These are phyloP conservation scores for Macrotis lagotis DNA, from an alignment of 2,113 vertebrate species.

Conservation along the genomic window DNA sequence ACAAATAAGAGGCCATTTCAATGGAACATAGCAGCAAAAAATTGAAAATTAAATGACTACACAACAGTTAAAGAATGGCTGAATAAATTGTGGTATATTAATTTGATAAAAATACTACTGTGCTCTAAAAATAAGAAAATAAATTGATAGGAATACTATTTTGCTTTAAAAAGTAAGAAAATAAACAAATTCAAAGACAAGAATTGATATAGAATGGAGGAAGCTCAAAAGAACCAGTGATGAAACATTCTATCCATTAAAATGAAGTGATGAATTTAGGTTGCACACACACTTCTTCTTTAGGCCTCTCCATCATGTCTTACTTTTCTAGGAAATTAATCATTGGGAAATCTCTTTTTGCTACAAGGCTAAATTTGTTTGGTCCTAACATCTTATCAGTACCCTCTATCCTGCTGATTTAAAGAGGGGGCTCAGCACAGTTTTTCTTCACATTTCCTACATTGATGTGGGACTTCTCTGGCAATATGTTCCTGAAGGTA, in stretches of 20 bases:
- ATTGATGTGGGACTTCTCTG: too few species aligned
- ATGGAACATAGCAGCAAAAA: neutral
- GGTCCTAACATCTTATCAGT: neutral
- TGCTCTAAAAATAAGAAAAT: neutral
- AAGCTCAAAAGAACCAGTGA: neutral
- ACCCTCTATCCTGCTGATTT: neutral
- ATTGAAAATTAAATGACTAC: neutral
- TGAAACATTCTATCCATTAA: neutral
- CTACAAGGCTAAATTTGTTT: neutral
- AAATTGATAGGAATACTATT: neutral
- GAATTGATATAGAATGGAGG: neutral
- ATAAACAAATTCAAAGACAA: neutral
- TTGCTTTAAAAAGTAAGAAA: neutral
- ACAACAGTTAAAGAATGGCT: neutral
- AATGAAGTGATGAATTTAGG: too few species aligned
- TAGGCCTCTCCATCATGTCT: neutral
- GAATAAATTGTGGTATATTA: neutral
- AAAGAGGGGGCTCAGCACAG: neutral
- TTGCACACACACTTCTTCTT: neutral
- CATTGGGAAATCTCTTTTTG: neutral
- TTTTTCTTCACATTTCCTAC: too few species aligned
- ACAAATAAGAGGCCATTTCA: neutral
- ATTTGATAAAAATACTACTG: neutral
- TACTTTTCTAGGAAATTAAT: neutral
- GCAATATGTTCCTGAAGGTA: too few species aligned